Base-by-base conservation (phyloP, 2,888 invertebrate species). In the Gandaritis pyraliata region DNA sequence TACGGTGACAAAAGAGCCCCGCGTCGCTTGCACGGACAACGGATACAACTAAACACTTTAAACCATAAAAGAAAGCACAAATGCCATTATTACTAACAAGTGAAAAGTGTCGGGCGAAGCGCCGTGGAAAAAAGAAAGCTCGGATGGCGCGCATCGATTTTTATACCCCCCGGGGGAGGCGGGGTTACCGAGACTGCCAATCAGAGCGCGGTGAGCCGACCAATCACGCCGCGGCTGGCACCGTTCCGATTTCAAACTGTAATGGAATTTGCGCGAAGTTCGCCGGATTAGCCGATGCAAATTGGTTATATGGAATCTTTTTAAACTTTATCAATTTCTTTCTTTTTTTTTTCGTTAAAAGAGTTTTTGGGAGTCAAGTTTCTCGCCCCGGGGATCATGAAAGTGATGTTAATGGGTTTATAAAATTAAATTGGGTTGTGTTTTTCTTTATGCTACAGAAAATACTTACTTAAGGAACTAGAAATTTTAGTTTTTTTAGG, bases 21-120 rank as follows among this genome's bases (percentile, higher is more conserved):
- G 83, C 80, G 83, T 84, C 82, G 84, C 82, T 82, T 83, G 81
- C 83, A 78, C 85, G 82, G 84, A 86, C 87, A 86, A 85, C 83
- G 76, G 85, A 83, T 86, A 88, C 89, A 90, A 88, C 82, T 89
- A 90, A 91, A 87, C 90, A 85, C 87, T 91, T 90, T 87, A 89
- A 82, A 75, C 80, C 78, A 83, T 86, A 86, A 88, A 88, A 86
- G 84, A 80, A 78, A 84, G 83, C 77, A 88, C 87, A 89, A 89
- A 85, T 81, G 85, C 85, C 82, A 88, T 90, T 91, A 91, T 89
- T 85, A 89, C 81, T 82, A 81, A 83, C 87, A 87, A 86, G 84
- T 76, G 85, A 78, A 78, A 85, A 88, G 89, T 88, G 90, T 91
- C 80, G 81, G 72, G 69, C 76, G 85, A 78, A 82, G 86, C 86